phyloP scores from a whole-genome alignment of 2,797 vertebrate genomes.

The Picus viridis region DNA sequence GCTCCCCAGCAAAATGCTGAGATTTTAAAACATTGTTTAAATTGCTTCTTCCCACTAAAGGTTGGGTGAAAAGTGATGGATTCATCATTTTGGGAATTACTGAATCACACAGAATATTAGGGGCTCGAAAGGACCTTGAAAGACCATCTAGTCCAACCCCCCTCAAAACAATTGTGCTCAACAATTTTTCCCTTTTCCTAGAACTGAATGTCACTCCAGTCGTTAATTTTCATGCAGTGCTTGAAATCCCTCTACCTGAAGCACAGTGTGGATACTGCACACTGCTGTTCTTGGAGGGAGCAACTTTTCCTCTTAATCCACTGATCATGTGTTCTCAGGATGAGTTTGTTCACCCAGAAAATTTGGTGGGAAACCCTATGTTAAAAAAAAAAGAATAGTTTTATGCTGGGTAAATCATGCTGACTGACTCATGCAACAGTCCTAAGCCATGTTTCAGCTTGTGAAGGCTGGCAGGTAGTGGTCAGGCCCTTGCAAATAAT shows the following conservation, averaged over 20 bases:
- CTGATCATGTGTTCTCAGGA: background rate
- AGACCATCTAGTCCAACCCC: too few species aligned
- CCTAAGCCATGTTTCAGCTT: background rate
- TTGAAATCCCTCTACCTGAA: background rate
- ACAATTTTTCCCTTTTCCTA: background rate
- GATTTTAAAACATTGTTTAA: background rate
- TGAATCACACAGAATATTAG: too few species aligned
- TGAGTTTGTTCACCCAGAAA: background rate
- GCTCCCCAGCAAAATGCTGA: background rate
- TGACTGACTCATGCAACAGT: background rate
- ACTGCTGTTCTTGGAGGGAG: background rate
- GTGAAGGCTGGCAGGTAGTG: background rate
- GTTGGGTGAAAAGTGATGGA: background rate
- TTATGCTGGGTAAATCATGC: background rate
- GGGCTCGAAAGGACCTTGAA: too few species aligned
- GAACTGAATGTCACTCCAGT: background rate
- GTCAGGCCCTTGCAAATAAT: background rate
- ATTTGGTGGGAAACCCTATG: background rate
- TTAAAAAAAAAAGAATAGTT: background rate
- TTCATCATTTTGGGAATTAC: background rate
- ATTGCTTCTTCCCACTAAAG: accelerated
- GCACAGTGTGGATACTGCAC: background rate
- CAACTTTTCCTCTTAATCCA: background rate
- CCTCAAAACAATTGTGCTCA: background rate
- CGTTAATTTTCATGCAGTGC: background rate